Conservation (phyloP, 2,888 invertebrate species). For the Coleophora deauratella region DNA sequence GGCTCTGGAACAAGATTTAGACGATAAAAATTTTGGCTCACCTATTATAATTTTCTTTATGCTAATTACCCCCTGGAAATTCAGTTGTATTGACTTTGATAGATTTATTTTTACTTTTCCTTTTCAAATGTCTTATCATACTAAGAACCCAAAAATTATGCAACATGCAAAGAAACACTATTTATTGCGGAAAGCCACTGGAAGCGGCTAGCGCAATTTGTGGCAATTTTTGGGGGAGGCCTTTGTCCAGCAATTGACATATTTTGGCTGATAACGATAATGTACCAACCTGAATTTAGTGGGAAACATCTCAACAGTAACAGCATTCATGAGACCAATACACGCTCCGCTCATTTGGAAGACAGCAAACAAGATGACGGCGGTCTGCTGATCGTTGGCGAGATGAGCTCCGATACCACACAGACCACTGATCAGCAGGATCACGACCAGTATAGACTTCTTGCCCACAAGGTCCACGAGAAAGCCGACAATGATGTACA, state of each 20-base stretch:
- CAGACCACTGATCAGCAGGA: conserved; percentile 32
- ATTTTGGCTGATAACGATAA: too few species aligned
- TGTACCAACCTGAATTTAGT: conserved; percentile 64
- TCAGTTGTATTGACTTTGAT: too few species aligned
- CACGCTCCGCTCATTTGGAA: conserved; percentile 73
- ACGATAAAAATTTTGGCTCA: neutral
- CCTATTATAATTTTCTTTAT: neutral
- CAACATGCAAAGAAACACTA: too few species aligned
- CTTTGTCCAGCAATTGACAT: too few species aligned
- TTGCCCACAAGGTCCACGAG: conserved; percentile 71
- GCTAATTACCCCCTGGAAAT: too few species aligned
- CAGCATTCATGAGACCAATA: conserved; percentile 72
- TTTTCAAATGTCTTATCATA: too few species aligned
- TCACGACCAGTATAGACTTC: conserved; percentile 67
- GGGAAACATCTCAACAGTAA: conserved; percentile 74
- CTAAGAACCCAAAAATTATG: too few species aligned
- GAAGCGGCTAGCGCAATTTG: too few species aligned
- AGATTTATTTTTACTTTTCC: too few species aligned
- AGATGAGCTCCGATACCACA: conserved; percentile 72
- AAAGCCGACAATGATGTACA: conserved; percentile 78
- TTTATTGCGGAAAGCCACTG: too few species aligned
- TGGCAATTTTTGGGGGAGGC: too few species aligned
- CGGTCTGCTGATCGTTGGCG: conserved; percentile 69
- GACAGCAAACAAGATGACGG: conserved; percentile 73
- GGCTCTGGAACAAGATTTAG: conserved; percentile 49